phyloP scores from a whole-genome alignment of 2,113 vertebrate genomes.

The Egretta garzetta region DNA sequence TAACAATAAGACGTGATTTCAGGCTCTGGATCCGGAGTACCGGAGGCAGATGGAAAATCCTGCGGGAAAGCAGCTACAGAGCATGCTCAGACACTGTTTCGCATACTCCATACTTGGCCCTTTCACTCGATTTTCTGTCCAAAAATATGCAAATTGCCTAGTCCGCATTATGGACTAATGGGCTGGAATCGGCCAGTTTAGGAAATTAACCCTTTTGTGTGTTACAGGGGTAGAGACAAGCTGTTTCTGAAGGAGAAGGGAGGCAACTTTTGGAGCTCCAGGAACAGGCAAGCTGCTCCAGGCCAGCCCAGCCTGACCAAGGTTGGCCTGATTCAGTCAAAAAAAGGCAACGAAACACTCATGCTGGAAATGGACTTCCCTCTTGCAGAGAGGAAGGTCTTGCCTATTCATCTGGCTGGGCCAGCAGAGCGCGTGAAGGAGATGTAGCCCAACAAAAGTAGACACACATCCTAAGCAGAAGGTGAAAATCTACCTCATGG shows the following conservation, averaged over 20 bases:
- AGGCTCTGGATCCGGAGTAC: conserved; percentile 62
- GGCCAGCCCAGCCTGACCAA: background rate
- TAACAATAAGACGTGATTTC: conserved; percentile 66
- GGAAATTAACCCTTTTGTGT: conserved; percentile 62
- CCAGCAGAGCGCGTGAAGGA: background rate
- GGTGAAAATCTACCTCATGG: background rate
- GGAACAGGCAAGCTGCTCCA: background rate
- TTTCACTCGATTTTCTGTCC: conserved; percentile 54
- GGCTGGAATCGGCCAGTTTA: conserved; percentile 45
- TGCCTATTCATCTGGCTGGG: background rate
- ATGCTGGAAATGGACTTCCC: background rate
- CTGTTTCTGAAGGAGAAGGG: background rate
- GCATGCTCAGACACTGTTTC: conserved; percentile 60
- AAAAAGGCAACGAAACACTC: background rate
- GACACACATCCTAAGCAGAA: background rate
- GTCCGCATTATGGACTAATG: conserved; percentile 66
- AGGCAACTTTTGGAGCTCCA: background rate
- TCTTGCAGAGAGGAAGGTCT: background rate
- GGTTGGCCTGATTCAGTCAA: background rate
- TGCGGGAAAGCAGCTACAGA: conserved; percentile 51
- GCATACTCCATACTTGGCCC: conserved; percentile 63
- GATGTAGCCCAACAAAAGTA: background rate
- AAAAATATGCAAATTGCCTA: conserved; percentile 73
- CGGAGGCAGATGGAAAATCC: conserved; percentile 60
- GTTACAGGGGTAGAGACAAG: background rate